Evolutionary conservation across 2,113 vertebrate species (phyloP).

Genomic region (Erpornis zantholeuca): DNA sequence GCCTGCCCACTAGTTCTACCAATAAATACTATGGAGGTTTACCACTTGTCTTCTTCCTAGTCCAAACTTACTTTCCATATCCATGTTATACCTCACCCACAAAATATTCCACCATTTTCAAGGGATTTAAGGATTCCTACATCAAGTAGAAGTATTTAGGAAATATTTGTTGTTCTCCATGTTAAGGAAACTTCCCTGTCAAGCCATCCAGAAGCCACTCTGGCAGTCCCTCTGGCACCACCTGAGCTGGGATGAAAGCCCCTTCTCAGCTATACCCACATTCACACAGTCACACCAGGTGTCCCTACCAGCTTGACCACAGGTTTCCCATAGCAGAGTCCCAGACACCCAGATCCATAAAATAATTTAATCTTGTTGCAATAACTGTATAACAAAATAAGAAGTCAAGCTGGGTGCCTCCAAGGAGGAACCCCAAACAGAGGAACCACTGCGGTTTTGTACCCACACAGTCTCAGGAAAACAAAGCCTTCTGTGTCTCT

Average conservation of each 20-base stretch:
- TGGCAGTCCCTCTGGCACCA: background rate
- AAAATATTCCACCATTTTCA: background rate
- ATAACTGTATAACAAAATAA: background rate
- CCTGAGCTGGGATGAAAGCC: background rate
- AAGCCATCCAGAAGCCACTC: background rate
- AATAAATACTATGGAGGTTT: background rate
- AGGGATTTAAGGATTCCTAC: background rate
- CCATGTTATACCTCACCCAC: background rate
- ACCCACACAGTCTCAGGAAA: background rate
- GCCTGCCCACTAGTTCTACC: background rate
- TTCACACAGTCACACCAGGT: background rate
- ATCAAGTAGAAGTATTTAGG: background rate
- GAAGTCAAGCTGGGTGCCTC: background rate
- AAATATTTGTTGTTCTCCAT: background rate
- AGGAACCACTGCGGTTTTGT: background rate
- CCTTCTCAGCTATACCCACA: fast-evolving
- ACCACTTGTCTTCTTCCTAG: background rate
- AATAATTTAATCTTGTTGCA: background rate
- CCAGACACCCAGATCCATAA: background rate
- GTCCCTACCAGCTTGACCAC: background rate
- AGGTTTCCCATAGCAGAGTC: background rate
- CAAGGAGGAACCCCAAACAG: background rate
- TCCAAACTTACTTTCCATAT: background rate
- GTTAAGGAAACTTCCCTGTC: background rate
- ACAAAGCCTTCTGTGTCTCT: background rate